phyloP scores from a whole-genome alignment of 37 sponge, comb jelly and placozoan genomes.

The Eunapius fragilis region DNA sequence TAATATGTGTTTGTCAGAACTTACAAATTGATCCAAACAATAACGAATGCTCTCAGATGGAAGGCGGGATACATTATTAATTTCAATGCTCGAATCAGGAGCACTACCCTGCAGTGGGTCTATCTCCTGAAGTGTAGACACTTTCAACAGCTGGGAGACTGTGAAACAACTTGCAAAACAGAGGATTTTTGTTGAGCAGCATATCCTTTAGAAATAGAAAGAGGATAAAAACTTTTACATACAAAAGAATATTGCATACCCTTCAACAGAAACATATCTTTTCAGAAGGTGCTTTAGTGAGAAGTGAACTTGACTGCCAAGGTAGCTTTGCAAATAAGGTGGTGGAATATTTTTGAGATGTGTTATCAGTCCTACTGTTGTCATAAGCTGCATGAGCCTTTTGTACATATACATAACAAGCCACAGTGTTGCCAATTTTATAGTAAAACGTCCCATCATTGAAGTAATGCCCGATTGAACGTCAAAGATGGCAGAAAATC shows the following conservation, averaged over 20 bases:
- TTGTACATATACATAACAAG: constrained; percentile 51
- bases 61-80: not conserved
- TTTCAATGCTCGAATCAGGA: not conserved
- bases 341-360: constrained; percentile 55
- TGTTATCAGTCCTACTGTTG: constrained; percentile 61
- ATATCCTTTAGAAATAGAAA: not conserved
- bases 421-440: constrained; percentile 43
- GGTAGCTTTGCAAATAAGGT: constrained; percentile 67
- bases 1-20: not conserved
- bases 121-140: not conserved
- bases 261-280: not conserved
- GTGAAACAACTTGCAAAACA: not conserved
- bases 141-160: not conserved
- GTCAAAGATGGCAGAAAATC: not conserved
- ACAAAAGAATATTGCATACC: not conserved
- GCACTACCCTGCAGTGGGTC: not conserved
- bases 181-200: not conserved
- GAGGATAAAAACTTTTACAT: not conserved
- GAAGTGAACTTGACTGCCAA: constrained; percentile 83
- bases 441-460: constrained; percentile 9
- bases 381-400: constrained; percentile 76
- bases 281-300: constrained; percentile 65
- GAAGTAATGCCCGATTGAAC: not conserved
- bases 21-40: not conserved
- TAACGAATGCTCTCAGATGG: not conserved